Conservation (phyloP, 2,888 invertebrate species). For the Pandemis cinnamomeana region DNA sequence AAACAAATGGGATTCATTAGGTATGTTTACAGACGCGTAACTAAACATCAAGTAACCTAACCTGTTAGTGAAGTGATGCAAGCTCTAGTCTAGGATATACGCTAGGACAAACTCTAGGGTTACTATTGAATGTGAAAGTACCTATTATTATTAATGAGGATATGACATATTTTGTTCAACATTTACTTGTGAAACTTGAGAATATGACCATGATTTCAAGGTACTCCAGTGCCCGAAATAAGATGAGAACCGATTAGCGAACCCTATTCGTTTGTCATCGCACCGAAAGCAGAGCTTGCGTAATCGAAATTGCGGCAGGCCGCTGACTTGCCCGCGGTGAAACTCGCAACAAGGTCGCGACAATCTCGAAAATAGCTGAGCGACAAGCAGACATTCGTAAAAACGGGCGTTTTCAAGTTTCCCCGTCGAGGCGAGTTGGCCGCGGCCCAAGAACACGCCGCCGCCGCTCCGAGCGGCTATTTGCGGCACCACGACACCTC, state of each 20-base stretch:
- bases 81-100: neutral
- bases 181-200: neutral
- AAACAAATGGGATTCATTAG: constrained; percentile 30
- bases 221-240: constrained; percentile 13
- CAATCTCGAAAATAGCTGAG: constrained; percentile 76
- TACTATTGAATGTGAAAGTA: too few relatives aligned
- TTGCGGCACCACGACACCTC: constrained; percentile 74
- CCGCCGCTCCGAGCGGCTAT: constrained; percentile 74
- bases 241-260: constrained; percentile 16
- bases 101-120: neutral
- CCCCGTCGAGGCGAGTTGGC: constrained; percentile 70
- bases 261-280: constrained; percentile 27
- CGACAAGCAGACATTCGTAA: constrained; percentile 78
- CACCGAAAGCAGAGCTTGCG: constrained; percentile 52
- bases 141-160: neutral
- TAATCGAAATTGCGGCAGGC: constrained; percentile 71
- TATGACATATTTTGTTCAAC: neutral
- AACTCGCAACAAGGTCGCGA: constrained; percentile 75
- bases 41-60: neutral
- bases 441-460: constrained; percentile 69
- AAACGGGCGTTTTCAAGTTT: constrained; percentile 78
- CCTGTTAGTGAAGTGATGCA: neutral
- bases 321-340: constrained; percentile 67
- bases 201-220: neutral
- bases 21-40: constrained; percentile 19